Percentiles rank a stretch among this genome's conserved stretches.
Conservation (phyloP, 2,113 vertebrate species). For the Monopterus albus region DNA sequence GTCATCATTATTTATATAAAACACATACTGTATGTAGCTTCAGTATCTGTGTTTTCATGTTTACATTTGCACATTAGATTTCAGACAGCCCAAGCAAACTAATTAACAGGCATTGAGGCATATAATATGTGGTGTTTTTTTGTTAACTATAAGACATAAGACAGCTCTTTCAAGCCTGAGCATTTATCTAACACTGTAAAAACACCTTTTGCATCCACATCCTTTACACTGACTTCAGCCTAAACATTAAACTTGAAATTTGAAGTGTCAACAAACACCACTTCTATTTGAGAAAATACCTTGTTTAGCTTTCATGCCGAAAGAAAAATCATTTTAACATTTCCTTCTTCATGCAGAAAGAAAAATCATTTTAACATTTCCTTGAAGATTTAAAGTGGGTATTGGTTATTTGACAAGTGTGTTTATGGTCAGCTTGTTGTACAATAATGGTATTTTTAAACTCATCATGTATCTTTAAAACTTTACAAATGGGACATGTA, state of each 20-base stretch:
- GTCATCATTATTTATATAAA: conserved; percentile 16
- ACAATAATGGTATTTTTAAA: conserved; percentile 28
- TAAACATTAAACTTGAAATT: too few species aligned
- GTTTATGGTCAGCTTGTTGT: conserved; percentile 44
- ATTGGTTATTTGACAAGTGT: neutral
- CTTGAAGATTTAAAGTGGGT: conserved; percentile 6
- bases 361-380: conserved; percentile 24
- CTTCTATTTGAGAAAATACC: neutral
- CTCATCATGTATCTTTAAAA: conserved; percentile 39
- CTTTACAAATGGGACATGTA: conserved; percentile 25
- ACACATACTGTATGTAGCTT: neutral
- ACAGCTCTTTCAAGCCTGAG: conserved; percentile 57
- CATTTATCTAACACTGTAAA: conserved; percentile 41
- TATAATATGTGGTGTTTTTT: conserved; percentile 49
- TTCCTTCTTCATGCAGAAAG: neutral
- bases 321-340: conserved; percentile 19
- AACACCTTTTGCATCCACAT: conserved; percentile 27
- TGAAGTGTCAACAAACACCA: neutral
- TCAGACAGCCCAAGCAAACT: conserved; percentile 49
- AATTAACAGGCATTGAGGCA: conserved; percentile 62
- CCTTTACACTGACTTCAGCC: conserved; percentile 67
- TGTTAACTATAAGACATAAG: conserved; percentile 63
- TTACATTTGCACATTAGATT: conserved; percentile 46
- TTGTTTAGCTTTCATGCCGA: conserved; percentile 12
- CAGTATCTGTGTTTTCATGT: conserved; percentile 22